A percentile compares a stretch with the other conserved stretches of the same genome.
Evolutionary conservation across 2,113 vertebrate genomes (phyloP).

Genomic region (Oceanodroma tethys): DNA sequence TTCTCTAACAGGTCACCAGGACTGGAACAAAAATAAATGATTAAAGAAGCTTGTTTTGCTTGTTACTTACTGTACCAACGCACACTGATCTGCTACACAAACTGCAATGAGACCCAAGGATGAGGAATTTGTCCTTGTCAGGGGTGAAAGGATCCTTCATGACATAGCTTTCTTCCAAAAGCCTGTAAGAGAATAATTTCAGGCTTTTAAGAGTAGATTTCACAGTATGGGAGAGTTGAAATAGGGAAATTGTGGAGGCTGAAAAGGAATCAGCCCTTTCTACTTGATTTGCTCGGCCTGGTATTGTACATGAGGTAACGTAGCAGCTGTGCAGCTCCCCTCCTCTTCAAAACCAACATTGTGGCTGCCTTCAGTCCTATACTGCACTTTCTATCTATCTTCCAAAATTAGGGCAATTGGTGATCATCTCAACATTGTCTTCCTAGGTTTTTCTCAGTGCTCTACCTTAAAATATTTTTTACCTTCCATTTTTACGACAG

Average conservation of each 20-base stretch:
- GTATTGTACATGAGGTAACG: neutral
- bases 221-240: neutral
- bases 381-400: neutral
- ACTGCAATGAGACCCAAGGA: slow-evolving; percentile 81
- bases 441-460: neutral
- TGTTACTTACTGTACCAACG: slow-evolving; percentile 76
- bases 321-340: neutral
- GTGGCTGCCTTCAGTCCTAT: neutral
- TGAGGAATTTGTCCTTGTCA: slow-evolving; percentile 81
- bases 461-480: neutral
- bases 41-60: neutral
- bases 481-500: neutral
- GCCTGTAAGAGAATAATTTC: slow-evolving; percentile 54
- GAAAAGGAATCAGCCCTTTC: neutral
- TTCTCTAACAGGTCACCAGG: neutral
- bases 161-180: slow-evolving; percentile 86
- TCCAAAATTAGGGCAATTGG: neutral
- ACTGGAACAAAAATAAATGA: neutral
- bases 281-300: neutral
- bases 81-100: slow-evolving; percentile 80
- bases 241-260: neutral
- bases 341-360: neutral
- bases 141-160: slow-evolving; percentile 85
- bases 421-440: neutral
- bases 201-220: neutral